These are phyloP conservation scores for Ptycholaimellus sp. DNA, from an alignment of 2,888 invertebrate genomes.

Conservation along the genomic window DNA sequence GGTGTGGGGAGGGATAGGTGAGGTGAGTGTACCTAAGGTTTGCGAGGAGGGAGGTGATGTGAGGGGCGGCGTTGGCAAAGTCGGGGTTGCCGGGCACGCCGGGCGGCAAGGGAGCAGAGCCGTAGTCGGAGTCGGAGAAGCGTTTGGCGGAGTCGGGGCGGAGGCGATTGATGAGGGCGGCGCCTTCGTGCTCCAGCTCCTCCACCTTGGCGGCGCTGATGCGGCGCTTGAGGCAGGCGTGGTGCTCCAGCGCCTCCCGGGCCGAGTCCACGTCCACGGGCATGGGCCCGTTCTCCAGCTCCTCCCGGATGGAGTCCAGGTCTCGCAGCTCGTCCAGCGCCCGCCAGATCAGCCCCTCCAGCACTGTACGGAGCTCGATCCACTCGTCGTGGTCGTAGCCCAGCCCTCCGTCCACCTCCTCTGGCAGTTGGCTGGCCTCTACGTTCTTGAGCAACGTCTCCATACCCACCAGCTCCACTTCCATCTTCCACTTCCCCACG, in stretches of 20 bases:
- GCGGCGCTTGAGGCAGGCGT: constrained; percentile 73
- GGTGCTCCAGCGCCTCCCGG: constrained; percentile 67
- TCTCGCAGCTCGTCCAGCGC: constrained; percentile 72
- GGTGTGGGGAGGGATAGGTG: background rate
- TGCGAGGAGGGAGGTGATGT: constrained; percentile 29
- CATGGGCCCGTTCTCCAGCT: constrained; percentile 68
- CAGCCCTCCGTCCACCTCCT: constrained; percentile 62
- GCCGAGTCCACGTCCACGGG: constrained; percentile 80
- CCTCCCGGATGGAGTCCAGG: constrained; percentile 72
- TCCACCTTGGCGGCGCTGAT: constrained; percentile 79
- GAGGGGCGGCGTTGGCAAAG: constrained; percentile 31
- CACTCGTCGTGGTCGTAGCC: constrained; percentile 87
- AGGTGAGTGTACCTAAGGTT: constrained; percentile 28
- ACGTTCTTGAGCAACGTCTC: constrained; percentile 77
- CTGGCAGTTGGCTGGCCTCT: constrained; percentile 68
- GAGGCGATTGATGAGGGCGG: background rate
- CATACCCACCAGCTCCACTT: constrained; percentile 84
- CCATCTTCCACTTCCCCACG: constrained; percentile 14
- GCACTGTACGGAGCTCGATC: constrained; percentile 66
- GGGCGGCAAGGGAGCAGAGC: constrained; percentile 3
- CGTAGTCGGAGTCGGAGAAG: constrained; percentile 7
- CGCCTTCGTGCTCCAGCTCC: constrained; percentile 62
- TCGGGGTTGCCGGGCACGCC: constrained; percentile 38
- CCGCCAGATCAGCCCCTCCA: constrained; percentile 88
- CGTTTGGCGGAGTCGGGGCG: background rate